Evolutionary conservation across 2,113 vertebrate genomes (phyloP), one percentile per base, ranked within the genome.

Genomic region (Callopanchax toddi): DNA sequence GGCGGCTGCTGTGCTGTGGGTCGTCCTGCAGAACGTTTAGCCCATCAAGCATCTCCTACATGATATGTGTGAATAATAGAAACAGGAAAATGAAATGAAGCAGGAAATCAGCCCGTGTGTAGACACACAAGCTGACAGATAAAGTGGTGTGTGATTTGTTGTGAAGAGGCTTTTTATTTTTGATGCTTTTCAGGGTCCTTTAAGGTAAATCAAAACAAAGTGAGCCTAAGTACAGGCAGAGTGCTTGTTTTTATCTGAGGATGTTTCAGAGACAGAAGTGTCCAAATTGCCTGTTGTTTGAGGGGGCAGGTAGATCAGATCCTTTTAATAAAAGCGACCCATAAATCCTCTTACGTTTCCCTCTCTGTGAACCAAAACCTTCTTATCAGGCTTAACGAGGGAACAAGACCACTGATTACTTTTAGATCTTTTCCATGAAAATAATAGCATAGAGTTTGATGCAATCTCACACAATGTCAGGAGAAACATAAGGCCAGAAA

Each of bases 231-330:
- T 48, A 61, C 46, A 13, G 39, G 66, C 67, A 44, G 63, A 1
- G 11, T 6, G 48, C n/a, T 60, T 78, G 43, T 82, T 70, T 79
- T 72, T 50, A 45, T 49, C 11, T 1, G 16, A n/a, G n/a, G n/a
- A n/a, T n/a, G 70, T 80, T 76, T 81, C 76, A 69, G 34, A 78
- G 82, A 59, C 69, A 75, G 59, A 78, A 60, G 69, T 82, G 81
- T 84, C 43, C 48, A 73, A 87, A 85, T 81, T 73, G 71, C 75
- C 84, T 67, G 67, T 73, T 76, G 78, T 88, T 81, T 84, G 75
- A 83, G 77, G 85, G 89, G 89, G 86, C 84, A 91, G 90, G 90
- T 93, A 91, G 79, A 90, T 90, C 88, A 84, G 87, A 90, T 87
- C 86, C 57, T 70, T 88, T 89, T 82, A 82, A 85, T 91, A 91